Evolutionary conservation across 2,888 invertebrate genomes (phyloP).

Genomic region (Eilema sororculum): DNA sequence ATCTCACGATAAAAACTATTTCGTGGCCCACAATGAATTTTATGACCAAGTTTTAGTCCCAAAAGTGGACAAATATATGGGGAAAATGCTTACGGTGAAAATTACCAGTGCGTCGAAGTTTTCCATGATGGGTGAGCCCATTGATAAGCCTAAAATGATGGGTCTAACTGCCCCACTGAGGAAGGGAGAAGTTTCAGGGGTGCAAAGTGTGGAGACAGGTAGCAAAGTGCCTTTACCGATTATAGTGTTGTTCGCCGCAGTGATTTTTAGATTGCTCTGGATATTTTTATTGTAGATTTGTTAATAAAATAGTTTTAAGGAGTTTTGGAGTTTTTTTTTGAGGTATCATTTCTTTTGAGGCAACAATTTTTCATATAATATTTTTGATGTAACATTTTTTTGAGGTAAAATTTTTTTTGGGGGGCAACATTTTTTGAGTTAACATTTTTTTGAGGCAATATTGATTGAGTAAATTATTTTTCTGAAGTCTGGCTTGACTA

Average conservation of each 20-base stretch:
- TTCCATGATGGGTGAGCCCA: constrained; percentile 91
- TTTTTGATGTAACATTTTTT: too few relatives aligned
- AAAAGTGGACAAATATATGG: constrained; percentile 92
- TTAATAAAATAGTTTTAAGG: constrained; percentile 37
- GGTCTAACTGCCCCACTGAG: constrained; percentile 85
- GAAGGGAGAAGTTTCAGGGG: constrained; percentile 87
- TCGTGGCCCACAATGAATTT: constrained; percentile 97
- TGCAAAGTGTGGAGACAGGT: constrained; percentile 58
- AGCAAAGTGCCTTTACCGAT: constrained; percentile 67
- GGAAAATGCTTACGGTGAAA: constrained; percentile 93
- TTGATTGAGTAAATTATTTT: too few relatives aligned
- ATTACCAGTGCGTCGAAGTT: constrained; percentile 91
- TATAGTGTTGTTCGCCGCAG: constrained; percentile 72
- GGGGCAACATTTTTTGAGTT: too few relatives aligned
- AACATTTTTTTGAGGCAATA: too few relatives aligned
- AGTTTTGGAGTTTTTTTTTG: constrained; percentile 43
- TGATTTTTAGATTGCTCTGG: constrained; percentile 78
- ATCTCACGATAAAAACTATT: constrained; percentile 96
- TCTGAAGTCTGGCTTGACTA: too few relatives aligned
- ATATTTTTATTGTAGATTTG: constrained; percentile 27
- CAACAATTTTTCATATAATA: too few relatives aligned
- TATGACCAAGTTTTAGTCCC: constrained; percentile 97
- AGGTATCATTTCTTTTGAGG: too few relatives aligned
- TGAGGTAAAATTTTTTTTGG: too few relatives aligned
- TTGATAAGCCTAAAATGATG: constrained; percentile 86